Evolutionary conservation across 23 tunicate species (phyloP).

Genomic region (Styela clava): DNA sequence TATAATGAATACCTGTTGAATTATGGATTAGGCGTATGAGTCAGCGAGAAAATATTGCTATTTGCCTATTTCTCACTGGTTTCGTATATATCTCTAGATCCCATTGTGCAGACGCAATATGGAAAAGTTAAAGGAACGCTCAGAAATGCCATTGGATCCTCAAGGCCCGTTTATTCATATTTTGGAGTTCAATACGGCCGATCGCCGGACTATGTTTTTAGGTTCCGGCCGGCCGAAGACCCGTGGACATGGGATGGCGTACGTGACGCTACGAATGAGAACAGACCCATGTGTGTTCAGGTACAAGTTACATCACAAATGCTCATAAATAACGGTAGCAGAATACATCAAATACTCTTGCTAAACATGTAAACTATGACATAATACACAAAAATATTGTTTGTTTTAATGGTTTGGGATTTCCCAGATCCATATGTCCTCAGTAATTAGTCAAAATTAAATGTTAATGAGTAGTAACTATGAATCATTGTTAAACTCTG

Average conservation of each 20-base stretch:
- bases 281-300: conserved; percentile 71
- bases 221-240: conserved; percentile 68
- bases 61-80: no score
- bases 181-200: conserved; percentile 85
- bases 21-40: neutral
- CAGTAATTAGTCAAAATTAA: no score
- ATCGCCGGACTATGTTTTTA: conserved; percentile 77
- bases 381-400: no score
- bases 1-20: neutral
- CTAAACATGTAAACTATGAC: no score
- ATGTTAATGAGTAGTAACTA: no score
- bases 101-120: conserved; percentile 46
- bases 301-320: conserved; percentile 24
- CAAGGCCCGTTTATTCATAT: conserved; percentile 73
- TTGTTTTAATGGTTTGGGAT: no score
- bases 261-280: conserved; percentile 57
- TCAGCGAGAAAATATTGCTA: neutral
- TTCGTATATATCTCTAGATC: conserved; percentile 27
- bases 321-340: neutral
- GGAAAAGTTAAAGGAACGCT: conserved; percentile 68
- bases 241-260: conserved; percentile 88
- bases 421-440: no score
- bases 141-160: conserved; percentile 48
- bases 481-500: no score
- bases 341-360: no score